phyloP scores from a whole-genome alignment of 2,113 vertebrate species.

The Phalacrocorax aristotelis region DNA sequence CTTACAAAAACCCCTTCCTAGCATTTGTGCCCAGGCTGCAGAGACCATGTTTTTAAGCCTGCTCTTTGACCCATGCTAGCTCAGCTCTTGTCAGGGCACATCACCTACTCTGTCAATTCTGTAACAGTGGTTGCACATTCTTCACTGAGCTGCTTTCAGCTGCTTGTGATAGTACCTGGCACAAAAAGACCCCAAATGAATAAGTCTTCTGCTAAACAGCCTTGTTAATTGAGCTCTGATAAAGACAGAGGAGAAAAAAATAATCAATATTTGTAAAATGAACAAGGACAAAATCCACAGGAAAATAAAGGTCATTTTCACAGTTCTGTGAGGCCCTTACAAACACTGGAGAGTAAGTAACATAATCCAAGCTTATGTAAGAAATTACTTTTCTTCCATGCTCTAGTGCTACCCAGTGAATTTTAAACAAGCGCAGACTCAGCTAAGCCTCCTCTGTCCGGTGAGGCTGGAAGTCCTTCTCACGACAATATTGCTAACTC shows the following conservation, averaged over 20 bases:
- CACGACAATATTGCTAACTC: not conserved
- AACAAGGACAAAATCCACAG: slow-evolving; percentile 53
- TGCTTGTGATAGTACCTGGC: slow-evolving; percentile 6
- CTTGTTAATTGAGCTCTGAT: slow-evolving; percentile 53
- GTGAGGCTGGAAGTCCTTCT: not conserved
- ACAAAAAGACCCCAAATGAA: slow-evolving; percentile 38
- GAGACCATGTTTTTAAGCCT: slow-evolving; percentile 14
- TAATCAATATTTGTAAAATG: slow-evolving; percentile 54
- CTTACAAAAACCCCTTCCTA: not conserved
- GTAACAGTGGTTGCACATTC: not conserved
- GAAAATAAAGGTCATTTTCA: slow-evolving; percentile 67
- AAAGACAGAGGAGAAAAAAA: slow-evolving; percentile 12
- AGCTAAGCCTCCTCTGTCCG: not conserved
- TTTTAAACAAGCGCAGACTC: slow-evolving; percentile 25
- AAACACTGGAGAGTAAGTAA: slow-evolving; percentile 54
- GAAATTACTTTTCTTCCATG: slow-evolving; percentile 34
- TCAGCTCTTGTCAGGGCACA: slow-evolving; percentile 45
- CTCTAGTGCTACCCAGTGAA: slow-evolving; percentile 20
- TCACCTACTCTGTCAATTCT: not conserved
- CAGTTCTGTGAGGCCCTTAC: not conserved
- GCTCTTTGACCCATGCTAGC: slow-evolving; percentile 25
- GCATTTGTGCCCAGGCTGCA: not conserved
- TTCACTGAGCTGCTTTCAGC: slow-evolving; percentile 35
- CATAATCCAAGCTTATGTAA: slow-evolving; percentile 48
- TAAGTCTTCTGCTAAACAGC: slow-evolving; percentile 49